Evolutionary conservation across 1,140 invertebrate species (phyloP).

Genomic region (Drosophila melanica): DNA sequence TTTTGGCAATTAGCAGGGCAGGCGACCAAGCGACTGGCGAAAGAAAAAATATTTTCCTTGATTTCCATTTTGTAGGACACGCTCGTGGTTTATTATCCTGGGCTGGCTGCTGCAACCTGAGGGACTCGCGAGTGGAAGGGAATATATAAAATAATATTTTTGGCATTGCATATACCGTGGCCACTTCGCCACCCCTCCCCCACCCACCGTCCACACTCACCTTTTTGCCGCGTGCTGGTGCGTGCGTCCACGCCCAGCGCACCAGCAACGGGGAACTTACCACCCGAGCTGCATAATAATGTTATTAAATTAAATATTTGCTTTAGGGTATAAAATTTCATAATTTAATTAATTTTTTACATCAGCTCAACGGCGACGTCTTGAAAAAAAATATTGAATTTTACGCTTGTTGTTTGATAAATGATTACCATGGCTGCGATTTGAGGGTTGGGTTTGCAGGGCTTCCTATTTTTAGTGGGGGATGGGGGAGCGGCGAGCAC

Average conservation of each 20-base stretch:
- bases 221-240: constrained; percentile 65
- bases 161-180: constrained; percentile 54
- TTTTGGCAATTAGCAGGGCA: constrained; percentile 76
- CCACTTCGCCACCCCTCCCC: too few relatives aligned
- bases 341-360: constrained; percentile 79
- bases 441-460: constrained; percentile 33
- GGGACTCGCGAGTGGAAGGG: constrained; percentile 32
- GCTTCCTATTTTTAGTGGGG: neutral
- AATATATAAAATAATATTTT: constrained; percentile 35
- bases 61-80: constrained; percentile 51
- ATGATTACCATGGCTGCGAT: constrained; percentile 74
- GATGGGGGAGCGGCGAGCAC: neutral
- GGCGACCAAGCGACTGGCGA: constrained; percentile 34
- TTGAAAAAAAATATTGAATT: constrained; percentile 76
- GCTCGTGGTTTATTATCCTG: constrained; percentile 73
- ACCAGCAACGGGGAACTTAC: constrained; percentile 41
- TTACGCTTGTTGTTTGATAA: constrained; percentile 72
- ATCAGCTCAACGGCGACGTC: constrained; percentile 52
- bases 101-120: constrained; percentile 68
- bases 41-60: constrained; percentile 29
- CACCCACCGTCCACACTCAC: neutral
- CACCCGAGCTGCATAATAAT: constrained; percentile 69
- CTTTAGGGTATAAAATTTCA: constrained; percentile 79
- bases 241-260: constrained; percentile 64
- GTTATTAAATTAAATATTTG: constrained; percentile 82